phyloP scores from a whole-genome alignment of 2,888 invertebrate genomes.

The Hetaerina titia region DNA sequence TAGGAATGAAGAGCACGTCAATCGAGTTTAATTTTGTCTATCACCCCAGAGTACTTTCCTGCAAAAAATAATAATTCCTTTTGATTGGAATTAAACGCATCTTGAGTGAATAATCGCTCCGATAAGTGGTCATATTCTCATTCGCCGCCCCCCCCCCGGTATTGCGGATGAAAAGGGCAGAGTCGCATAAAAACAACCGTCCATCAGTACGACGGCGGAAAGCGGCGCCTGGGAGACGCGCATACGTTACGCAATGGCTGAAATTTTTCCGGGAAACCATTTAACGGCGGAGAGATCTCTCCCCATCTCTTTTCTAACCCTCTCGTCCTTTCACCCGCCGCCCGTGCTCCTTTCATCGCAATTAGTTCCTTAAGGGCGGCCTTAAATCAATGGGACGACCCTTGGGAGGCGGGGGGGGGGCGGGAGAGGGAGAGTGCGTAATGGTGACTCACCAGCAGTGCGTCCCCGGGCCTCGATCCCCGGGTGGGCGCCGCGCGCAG shows the following conservation, averaged over 20 bases:
- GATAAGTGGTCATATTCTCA: too few relatives aligned
- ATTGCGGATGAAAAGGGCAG: neutral
- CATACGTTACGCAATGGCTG: neutral
- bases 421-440: neutral
- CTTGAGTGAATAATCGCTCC: too few relatives aligned
- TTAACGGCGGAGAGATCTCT: neutral
- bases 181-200: neutral
- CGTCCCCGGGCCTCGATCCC: neutral
- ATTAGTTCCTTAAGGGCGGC: neutral
- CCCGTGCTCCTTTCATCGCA: neutral
- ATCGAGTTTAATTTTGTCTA: too few relatives aligned
- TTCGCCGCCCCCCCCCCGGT: neutral
- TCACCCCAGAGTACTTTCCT: too few relatives aligned
- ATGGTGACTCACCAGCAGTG: conserved; percentile 23
- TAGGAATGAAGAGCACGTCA: too few relatives aligned
- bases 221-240: neutral
- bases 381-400: neutral
- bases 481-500: neutral
- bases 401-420: neutral
- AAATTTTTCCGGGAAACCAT: neutral
- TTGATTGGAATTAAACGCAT: too few relatives aligned
- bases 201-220: neutral
- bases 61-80: too few relatives aligned
- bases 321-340: neutral
- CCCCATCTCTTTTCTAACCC: neutral